These are phyloP conservation scores for Pangasianodon gigas DNA, from an alignment of 2,113 vertebrate species.

Conservation along the genomic window DNA sequence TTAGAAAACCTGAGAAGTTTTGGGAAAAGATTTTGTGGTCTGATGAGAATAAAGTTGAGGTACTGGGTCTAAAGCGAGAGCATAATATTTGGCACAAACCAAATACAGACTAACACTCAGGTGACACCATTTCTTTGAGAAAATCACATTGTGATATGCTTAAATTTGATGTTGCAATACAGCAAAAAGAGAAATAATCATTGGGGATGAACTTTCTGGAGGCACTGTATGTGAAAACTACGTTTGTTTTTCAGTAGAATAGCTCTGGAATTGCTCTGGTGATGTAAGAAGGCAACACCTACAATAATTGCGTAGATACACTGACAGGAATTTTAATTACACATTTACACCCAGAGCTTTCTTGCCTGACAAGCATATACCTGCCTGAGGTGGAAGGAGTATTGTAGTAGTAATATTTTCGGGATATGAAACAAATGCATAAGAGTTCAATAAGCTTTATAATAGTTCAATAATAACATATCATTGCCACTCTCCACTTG, in stretches of 20 bases:
- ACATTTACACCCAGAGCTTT: not conserved
- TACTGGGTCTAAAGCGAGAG: not conserved
- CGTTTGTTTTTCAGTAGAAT: not conserved
- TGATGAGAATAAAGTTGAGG: not conserved
- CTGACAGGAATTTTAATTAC: conserved; percentile 29
- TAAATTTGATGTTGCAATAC: not conserved
- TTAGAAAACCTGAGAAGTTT: not conserved
- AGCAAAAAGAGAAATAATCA: not conserved
- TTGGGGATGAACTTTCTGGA: not conserved
- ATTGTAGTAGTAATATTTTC: too few species aligned
- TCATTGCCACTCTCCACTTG: not conserved
- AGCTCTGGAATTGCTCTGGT: not conserved
- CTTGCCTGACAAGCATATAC: conserved; percentile 30
- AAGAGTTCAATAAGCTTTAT: not conserved
- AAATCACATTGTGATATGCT: not conserved
- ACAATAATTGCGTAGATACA: conserved; percentile 4
- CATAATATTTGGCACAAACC: not conserved
- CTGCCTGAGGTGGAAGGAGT: not conserved
- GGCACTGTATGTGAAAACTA: not conserved
- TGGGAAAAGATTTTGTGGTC: not conserved
- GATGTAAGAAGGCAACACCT: conserved; percentile 7
- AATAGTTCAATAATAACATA: not conserved
- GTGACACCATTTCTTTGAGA: too few species aligned
- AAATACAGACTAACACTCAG: not conserved
- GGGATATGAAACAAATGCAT: not conserved